Conservation (phyloP, 2,113 vertebrate genomes). For the Xyliphius kryptos region DNA sequence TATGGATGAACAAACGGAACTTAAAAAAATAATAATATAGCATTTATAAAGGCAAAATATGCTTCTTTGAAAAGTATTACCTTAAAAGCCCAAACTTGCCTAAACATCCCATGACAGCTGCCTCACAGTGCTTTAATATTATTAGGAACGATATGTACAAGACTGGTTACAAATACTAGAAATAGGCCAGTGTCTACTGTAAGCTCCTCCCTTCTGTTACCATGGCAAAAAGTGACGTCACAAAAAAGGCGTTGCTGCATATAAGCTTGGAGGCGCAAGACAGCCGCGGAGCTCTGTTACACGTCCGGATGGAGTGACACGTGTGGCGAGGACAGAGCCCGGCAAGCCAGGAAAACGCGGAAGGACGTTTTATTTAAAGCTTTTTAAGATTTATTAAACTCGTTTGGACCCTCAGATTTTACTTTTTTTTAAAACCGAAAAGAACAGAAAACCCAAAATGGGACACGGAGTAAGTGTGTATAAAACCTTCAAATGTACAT, state of each 20-base stretch:
- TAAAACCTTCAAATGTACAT: neutral
- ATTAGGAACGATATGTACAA: too few species aligned
- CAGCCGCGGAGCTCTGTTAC: slow-evolving; percentile 48
- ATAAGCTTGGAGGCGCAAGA: slow-evolving; percentile 53
- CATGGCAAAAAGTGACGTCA: slow-evolving; percentile 71
- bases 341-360: neutral
- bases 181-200: slow-evolving; percentile 36
- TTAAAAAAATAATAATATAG: too few species aligned
- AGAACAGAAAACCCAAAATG: slow-evolving; percentile 51
- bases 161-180: neutral
- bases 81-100: too few species aligned
- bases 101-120: too few species aligned
- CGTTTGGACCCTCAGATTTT: slow-evolving; percentile 28
- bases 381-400: slow-evolving; percentile 40
- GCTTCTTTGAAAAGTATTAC: too few species aligned
- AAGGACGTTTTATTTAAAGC: slow-evolving; percentile 28
- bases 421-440: slow-evolving; percentile 16
- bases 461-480: slow-evolving; percentile 68
- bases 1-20: too few species aligned
- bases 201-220: slow-evolving; percentile 61
- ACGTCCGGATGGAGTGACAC: slow-evolving; percentile 53
- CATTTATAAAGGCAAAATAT: too few species aligned
- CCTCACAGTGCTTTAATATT: too few species aligned
- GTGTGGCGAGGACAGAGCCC: slow-evolving; percentile 48
- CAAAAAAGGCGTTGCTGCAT: slow-evolving; percentile 54